Evolutionary conservation across 2,888 invertebrate species (phyloP).

Genomic region (Eurois occulta): DNA sequence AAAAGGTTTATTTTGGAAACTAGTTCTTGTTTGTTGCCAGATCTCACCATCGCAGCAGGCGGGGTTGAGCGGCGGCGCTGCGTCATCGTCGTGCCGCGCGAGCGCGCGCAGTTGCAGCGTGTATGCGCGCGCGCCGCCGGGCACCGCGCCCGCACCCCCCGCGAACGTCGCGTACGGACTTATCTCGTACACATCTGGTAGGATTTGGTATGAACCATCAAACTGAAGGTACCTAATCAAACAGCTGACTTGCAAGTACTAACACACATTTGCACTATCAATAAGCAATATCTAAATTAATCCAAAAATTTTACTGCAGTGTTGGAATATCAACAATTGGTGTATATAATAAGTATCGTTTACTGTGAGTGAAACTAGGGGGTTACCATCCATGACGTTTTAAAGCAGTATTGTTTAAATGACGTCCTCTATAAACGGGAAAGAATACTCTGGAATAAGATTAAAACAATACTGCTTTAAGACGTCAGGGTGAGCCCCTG

Average conservation of each 20-base stretch:
- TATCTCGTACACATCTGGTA: slow-evolving; percentile 92
- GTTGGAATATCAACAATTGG: neutral
- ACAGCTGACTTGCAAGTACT: neutral
- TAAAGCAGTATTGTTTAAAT: too few species aligned
- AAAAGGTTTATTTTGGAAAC: neutral
- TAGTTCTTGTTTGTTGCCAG: neutral
- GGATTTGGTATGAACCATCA: neutral
- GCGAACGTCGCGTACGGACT: slow-evolving; percentile 93
- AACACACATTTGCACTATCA: too few species aligned
- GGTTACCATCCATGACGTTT: too few species aligned
- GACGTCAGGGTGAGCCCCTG: neutral
- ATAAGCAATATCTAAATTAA: too few species aligned
- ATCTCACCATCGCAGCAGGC: slow-evolving; percentile 83
- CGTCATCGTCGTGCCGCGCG: slow-evolving; percentile 86
- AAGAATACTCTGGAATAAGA: too few species aligned
- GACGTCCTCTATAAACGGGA: too few species aligned
- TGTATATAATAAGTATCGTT: neutral
- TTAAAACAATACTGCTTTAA: too few species aligned
- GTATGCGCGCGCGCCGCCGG: slow-evolving; percentile 83
- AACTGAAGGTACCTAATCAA: neutral
- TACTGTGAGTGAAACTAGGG: neutral
- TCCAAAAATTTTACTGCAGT: neutral
- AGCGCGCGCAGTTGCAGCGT: slow-evolving; percentile 86
- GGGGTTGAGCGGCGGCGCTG: slow-evolving; percentile 83
- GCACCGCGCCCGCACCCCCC: slow-evolving; percentile 78